These are phyloP conservation scores for Plagodis dolabraria DNA, from an alignment of 2,888 invertebrate genomes.

Conservation along the genomic window DNA sequence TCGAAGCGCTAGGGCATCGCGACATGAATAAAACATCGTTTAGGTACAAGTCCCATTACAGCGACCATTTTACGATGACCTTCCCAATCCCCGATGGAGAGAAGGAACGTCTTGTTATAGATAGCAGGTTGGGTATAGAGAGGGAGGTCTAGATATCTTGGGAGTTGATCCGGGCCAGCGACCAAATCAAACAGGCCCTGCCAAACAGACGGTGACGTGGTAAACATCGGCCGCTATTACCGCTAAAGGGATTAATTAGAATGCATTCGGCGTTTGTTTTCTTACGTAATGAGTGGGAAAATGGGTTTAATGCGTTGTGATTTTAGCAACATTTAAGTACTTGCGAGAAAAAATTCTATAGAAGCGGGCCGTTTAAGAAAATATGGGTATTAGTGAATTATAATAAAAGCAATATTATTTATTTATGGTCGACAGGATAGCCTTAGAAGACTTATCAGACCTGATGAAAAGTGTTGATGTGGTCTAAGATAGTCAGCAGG, in stretches of 20 bases:
- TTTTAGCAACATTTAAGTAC: constrained; percentile 18
- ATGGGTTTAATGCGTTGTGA: constrained; percentile 22
- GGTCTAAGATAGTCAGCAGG: no score
- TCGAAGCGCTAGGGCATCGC: constrained; percentile 68
- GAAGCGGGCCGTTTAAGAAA: background rate
- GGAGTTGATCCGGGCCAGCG: constrained; percentile 50
- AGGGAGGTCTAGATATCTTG: constrained; percentile 40
- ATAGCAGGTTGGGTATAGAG: background rate
- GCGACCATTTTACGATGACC: constrained; percentile 50
- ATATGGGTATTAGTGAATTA: no score
- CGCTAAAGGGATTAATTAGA: constrained; percentile 66
- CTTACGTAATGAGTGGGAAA: constrained; percentile 25
- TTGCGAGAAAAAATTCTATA: background rate
- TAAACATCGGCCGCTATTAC: constrained; percentile 62
- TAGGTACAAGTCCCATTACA: constrained; percentile 65
- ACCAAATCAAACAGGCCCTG: constrained; percentile 54
- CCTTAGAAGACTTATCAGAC: no score
- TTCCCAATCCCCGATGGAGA: constrained; percentile 25
- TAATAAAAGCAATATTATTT: no score
- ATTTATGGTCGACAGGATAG: no score
- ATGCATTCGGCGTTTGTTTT: constrained; percentile 46
- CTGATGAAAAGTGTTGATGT: no score
- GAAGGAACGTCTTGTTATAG: background rate
- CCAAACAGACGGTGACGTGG: constrained; percentile 64
- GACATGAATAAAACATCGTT: constrained; percentile 80